These are phyloP conservation scores for Rhimphoctona megacephalus DNA, from an alignment of 2,888 invertebrate genomes.

Conservation along the genomic window DNA sequence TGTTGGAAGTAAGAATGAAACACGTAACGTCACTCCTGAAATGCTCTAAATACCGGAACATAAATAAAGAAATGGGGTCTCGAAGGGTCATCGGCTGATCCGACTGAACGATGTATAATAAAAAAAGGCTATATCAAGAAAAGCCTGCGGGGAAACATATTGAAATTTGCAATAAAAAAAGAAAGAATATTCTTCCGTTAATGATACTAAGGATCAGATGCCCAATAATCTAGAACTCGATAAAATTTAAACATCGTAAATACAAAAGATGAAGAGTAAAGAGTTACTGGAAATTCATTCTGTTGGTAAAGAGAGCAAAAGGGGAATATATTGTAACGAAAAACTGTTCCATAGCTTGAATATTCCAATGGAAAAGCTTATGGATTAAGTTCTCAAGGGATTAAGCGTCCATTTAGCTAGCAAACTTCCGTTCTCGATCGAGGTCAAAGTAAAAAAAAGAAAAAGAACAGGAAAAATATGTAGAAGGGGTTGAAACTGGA, in stretches of 20 bases:
- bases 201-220: background rate
- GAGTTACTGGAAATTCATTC: background rate
- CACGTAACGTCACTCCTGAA: background rate
- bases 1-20: background rate
- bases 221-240: background rate
- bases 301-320: background rate
- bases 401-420: slow-evolving; percentile 32
- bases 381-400: slow-evolving; percentile 38
- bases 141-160: background rate
- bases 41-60: background rate
- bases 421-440: slow-evolving; percentile 24
- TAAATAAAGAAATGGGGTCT: background rate
- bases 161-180: background rate
- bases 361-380: slow-evolving; percentile 32
- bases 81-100: background rate
- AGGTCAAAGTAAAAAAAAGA: slow-evolving; percentile 5
- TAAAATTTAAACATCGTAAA: background rate
- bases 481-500: background rate
- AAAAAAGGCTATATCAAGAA: background rate
- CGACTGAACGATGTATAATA: background rate
- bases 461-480: background rate
- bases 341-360: slow-evolving; percentile 21
- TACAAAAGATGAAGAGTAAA: slow-evolving; percentile 3
- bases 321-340: background rate
- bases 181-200: background rate